A percentile compares a stretch with the other conserved stretches of the same genome.
Evolutionary conservation across 2,888 invertebrate species (phyloP).

Genomic region (Sphaerophoria rueppellii): DNA sequence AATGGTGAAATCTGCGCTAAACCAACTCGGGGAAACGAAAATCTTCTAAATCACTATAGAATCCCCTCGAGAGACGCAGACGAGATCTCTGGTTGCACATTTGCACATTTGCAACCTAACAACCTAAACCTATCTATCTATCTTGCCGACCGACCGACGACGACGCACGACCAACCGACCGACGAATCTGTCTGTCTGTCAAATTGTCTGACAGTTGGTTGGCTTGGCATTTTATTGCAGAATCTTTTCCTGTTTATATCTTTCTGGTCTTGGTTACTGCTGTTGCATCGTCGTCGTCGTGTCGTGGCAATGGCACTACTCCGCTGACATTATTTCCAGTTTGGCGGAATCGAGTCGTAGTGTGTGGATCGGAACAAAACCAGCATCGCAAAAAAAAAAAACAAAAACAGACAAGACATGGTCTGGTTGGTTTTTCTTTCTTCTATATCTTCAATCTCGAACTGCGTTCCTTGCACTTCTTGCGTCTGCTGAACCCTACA

Average conservation of each 20-base stretch:
- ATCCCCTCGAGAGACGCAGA: constrained; percentile 29
- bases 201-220: constrained; percentile 40
- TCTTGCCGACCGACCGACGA: constrained; percentile 1
- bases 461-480: background rate
- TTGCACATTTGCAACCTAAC: constrained; percentile 54
- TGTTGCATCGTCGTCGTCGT: background rate
- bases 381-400: constrained; percentile 22
- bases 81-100: constrained; percentile 46
- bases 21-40: constrained; percentile 48
- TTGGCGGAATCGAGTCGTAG: constrained; percentile 46
- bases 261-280: constrained; percentile 6
- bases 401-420: constrained; percentile 55
- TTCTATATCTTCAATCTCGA: constrained; percentile 39
- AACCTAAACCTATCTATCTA: constrained; percentile 44
- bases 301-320: constrained; percentile 61
- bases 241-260: constrained; percentile 72
- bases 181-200: constrained; percentile 43
- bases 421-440: constrained; percentile 69
- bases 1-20: constrained; percentile 60
- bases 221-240: constrained; percentile 70
- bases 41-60: constrained; percentile 68
- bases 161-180: background rate
- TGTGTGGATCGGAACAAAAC: constrained; percentile 46
- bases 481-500: background rate
- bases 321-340: constrained; percentile 74